Conservation (phyloP, 37 sponge, comb jelly and placozoan genomes). For the Theonella swinhoei region DNA sequence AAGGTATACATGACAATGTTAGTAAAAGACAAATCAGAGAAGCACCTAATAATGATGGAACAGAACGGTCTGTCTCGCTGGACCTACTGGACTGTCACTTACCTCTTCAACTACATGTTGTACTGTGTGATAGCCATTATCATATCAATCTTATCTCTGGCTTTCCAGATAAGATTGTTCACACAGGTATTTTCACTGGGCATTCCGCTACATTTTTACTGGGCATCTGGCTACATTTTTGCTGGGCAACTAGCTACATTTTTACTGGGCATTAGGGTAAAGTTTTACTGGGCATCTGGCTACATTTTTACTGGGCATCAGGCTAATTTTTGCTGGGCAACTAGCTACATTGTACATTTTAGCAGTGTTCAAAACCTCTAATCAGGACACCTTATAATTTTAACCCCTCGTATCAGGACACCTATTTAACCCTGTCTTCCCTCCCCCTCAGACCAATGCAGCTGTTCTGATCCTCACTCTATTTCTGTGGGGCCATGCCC, state of each 20-base stretch:
- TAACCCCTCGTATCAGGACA: too few relatives aligned
- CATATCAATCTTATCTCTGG: slow-evolving; percentile 21
- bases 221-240: too few relatives aligned
- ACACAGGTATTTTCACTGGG: too few relatives aligned
- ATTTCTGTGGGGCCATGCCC: slow-evolving; percentile 77
- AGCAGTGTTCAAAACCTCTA: too few relatives aligned
- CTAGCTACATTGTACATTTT: too few relatives aligned
- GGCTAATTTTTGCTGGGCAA: too few relatives aligned
- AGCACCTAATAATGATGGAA: slow-evolving; percentile 90
- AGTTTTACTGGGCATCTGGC: too few relatives aligned
- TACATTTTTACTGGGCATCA: too few relatives aligned
- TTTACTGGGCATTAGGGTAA: too few relatives aligned
- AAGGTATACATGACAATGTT: slow-evolving; percentile 67
- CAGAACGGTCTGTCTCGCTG: slow-evolving; percentile 72
- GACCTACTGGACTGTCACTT: slow-evolving; percentile 77
- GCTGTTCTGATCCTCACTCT: slow-evolving; percentile 43
- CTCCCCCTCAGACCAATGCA: slow-evolving; percentile 52
- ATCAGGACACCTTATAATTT: too few relatives aligned
- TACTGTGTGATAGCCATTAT: slow-evolving; percentile 47
- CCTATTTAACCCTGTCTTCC: background rate
- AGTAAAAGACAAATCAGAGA: slow-evolving; percentile 75
- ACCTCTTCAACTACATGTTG: slow-evolving; percentile 58
- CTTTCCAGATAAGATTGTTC: slow-evolving; percentile 69
- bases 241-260: too few relatives aligned
- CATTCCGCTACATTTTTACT: too few relatives aligned